Conservation (phyloP, 2,797 vertebrate genomes). For the Triplophysa bombifrons region DNA sequence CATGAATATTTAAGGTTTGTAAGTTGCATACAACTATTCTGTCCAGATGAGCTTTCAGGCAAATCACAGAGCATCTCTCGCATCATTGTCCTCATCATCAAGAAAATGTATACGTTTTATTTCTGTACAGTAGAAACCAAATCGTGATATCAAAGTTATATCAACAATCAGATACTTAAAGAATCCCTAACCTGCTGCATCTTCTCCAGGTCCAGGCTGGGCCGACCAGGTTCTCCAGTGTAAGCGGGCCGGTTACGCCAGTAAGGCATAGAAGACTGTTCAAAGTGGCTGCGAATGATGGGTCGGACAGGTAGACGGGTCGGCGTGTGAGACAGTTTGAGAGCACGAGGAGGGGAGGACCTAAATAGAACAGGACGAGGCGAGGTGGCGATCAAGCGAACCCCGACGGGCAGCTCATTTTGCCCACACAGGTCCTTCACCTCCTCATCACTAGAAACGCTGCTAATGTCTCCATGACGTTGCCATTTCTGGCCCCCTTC, state of each 20-base stretch:
- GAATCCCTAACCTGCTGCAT: slow-evolving; percentile 87
- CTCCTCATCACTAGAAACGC: slow-evolving; percentile 90
- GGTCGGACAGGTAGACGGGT: slow-evolving; percentile 77
- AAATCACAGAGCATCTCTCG: no score
- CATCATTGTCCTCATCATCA: no score
- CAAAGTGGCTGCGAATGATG: slow-evolving; percentile 83
- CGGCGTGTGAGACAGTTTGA: slow-evolving; percentile 77
- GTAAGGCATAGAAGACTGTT: slow-evolving; percentile 85
- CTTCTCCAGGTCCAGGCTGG: slow-evolving; percentile 92
- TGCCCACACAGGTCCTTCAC: slow-evolving; percentile 85
- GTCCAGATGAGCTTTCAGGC: no score
- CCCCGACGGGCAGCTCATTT: slow-evolving; percentile 63
- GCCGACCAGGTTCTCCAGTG: slow-evolving; percentile 80
- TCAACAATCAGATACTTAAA: background rate
- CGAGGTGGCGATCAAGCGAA: slow-evolving; percentile 69
- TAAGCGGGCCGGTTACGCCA: slow-evolving; percentile 84
- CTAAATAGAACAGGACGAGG: slow-evolving; percentile 88
- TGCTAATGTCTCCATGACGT: slow-evolving; percentile 77
- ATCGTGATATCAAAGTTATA: no score
- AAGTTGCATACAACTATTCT: no score
- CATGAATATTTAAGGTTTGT: no score
- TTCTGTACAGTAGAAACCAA: no score
- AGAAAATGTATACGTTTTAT: no score
- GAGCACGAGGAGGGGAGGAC: slow-evolving; percentile 87
- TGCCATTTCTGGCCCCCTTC: slow-evolving; percentile 85